phyloP scores from a whole-genome alignment of 2,113 vertebrate genomes.

The Podiceps cristatus region DNA sequence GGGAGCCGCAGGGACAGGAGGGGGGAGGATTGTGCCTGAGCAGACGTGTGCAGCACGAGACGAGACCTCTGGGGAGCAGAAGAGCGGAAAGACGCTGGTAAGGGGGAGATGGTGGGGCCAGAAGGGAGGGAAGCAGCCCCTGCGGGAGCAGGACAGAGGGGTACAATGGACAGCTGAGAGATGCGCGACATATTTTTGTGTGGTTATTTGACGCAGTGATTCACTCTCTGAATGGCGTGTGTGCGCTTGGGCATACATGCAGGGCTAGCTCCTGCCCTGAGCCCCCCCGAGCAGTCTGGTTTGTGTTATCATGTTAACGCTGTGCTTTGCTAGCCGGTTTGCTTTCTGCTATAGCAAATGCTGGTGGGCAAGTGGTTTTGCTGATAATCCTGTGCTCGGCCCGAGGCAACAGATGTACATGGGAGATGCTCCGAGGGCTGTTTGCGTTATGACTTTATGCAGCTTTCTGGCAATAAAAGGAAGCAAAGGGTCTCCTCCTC shows the following conservation, averaged over 20 bases:
- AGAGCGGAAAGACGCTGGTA: not conserved
- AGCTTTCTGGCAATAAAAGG: not conserved
- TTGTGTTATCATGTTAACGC: not conserved
- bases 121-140: not conserved
- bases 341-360: not conserved
- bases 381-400: not conserved
- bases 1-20: not conserved
- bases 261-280: too few relatives aligned
- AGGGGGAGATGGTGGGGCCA: not conserved
- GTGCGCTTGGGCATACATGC: not conserved
- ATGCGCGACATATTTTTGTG: not conserved
- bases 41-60: not conserved
- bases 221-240: not conserved
- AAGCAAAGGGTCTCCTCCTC: not conserved
- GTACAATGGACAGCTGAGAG: not conserved
- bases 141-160: not conserved
- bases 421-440: not conserved
- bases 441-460: not conserved
- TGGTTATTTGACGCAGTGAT: not conserved
- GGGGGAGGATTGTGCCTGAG: slow-evolving; percentile 49
- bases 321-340: not conserved
- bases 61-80: not conserved
- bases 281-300: not conserved
- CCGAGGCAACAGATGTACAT: not conserved
- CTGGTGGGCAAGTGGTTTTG: not conserved